Conservation (phyloP, 2,888 invertebrate species). For the Abscondita cerata region DNA sequence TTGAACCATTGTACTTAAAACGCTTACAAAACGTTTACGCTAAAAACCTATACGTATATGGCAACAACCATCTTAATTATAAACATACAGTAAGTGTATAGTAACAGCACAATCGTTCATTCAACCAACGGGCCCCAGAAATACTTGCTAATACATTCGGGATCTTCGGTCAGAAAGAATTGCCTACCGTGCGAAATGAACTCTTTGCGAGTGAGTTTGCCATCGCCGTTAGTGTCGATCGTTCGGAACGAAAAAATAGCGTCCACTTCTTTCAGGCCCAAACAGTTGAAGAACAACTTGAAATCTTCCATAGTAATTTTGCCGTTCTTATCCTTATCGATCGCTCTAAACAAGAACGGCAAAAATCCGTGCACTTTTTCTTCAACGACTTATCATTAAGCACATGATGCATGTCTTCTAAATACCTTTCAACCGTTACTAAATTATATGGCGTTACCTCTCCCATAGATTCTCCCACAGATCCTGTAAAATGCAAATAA, state of each 20-base stretch:
- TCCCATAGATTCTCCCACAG: conserved; percentile 86
- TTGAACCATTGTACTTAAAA: too few relatives aligned
- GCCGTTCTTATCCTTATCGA: conserved; percentile 81
- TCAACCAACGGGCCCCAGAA: conserved; percentile 84
- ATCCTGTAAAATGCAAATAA: conserved; percentile 51
- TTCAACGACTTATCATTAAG: conserved; percentile 77
- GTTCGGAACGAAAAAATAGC: conserved; percentile 79
- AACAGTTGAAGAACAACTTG: conserved; percentile 81
- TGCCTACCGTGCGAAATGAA: conserved; percentile 83
- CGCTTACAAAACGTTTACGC: too few relatives aligned
- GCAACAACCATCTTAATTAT: too few relatives aligned
- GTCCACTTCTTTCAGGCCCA: conserved; percentile 76
- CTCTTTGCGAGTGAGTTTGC: conserved; percentile 77
- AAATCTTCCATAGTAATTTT: conserved; percentile 82
- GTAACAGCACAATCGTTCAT: neutral
- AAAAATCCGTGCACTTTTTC: conserved; percentile 79
- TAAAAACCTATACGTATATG: too few relatives aligned
- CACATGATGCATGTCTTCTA: conserved; percentile 83
- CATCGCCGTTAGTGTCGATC: conserved; percentile 82
- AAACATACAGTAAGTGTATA: too few relatives aligned
- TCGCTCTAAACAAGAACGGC: conserved; percentile 84
- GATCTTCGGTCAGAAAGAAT: conserved; percentile 80
- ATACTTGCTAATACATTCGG: conserved; percentile 78
- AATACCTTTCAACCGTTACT: conserved; percentile 81
- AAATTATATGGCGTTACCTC: conserved; percentile 81